Percentiles rank a stretch among this genome's conserved stretches.
Conservation (phyloP, 2,888 invertebrate species). For the Nephrotoma guestfalica region DNA sequence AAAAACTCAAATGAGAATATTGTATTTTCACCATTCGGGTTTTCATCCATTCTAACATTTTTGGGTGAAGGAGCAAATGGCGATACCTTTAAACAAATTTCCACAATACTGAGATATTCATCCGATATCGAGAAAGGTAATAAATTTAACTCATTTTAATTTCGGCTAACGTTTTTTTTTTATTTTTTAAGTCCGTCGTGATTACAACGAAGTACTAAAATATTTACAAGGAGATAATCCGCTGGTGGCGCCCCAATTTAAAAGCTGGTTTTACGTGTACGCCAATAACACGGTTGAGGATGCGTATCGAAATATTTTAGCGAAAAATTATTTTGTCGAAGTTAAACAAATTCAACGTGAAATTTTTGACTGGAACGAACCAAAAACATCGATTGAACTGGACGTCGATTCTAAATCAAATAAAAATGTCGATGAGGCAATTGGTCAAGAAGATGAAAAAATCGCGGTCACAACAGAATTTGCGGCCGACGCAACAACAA, state of each 20-base stretch:
- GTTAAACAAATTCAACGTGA: conserved; percentile 35
- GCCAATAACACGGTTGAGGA: conserved; percentile 47
- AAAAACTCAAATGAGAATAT: conserved; percentile 30
- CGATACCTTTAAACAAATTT: conserved; percentile 42
- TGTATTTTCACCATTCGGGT: conserved; percentile 49
- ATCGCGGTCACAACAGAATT: conserved; percentile 11
- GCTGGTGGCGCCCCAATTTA: conserved; percentile 41
- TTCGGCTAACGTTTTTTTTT: not conserved
- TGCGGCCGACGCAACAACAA: conserved; percentile 15
- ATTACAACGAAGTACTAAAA: conserved; percentile 8
- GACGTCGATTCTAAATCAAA: not conserved
- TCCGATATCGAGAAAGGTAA: conserved; percentile 24
- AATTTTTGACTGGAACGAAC: conserved; percentile 23
- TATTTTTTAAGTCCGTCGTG: conserved; percentile 4
- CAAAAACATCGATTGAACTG: conserved; percentile 14
- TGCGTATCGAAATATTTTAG: conserved; percentile 41
- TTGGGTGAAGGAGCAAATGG: conserved; percentile 47
- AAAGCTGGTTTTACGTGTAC: conserved; percentile 52
- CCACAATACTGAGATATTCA: conserved; percentile 40
- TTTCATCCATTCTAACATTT: conserved; percentile 45
- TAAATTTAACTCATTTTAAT: not conserved
- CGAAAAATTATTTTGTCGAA: conserved; percentile 44
- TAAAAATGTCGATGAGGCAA: not conserved
- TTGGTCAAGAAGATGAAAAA: not conserved
- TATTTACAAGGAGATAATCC: conserved; percentile 16